A percentile compares a stretch with the other conserved stretches of the same genome.
phyloP scores from a whole-genome alignment of 2,888 invertebrate genomes.

The Caenorhabditis auriculariae region DNA sequence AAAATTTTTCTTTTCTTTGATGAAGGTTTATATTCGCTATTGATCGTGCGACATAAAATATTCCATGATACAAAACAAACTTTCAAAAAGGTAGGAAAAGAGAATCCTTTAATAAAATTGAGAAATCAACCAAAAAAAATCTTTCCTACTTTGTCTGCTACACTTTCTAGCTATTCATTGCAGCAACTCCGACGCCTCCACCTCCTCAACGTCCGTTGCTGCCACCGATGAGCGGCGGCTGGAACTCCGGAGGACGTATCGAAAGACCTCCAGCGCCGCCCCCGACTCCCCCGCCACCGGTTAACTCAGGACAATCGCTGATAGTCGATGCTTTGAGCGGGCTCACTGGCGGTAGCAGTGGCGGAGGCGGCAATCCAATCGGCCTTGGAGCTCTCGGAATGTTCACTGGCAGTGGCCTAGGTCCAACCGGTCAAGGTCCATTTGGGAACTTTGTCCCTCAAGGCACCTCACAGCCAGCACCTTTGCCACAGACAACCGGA shows the following conservation, averaged over 20 bases:
- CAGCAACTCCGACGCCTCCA: conserved; percentile 32
- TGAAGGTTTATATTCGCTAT: too few species aligned
- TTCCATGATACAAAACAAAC: too few species aligned
- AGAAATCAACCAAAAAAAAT: not conserved
- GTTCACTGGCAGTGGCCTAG: conserved; percentile 29
- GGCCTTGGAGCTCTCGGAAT: conserved; percentile 30
- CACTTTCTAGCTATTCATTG: not conserved
- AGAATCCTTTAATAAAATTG: not conserved
- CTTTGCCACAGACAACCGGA: conserved; percentile 9
- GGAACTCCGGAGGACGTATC: not conserved
- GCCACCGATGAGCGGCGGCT: too few species aligned
- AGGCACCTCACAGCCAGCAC: conserved; percentile 1
- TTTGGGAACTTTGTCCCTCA: conserved; percentile 16
- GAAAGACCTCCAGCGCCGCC: too few species aligned
- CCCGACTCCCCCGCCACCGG: conserved; percentile 25
- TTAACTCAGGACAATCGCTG: conserved; percentile 17
- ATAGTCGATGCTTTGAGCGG: conserved; percentile 19
- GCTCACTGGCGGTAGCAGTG: conserved; percentile 15
- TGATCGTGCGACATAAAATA: too few species aligned
- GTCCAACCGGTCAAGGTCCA: conserved; percentile 25
- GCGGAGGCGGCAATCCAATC: conserved; percentile 6
- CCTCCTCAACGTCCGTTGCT: conserved; percentile 23
- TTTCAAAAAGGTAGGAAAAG: too few species aligned
- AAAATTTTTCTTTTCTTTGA: too few species aligned
- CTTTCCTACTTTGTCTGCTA: not conserved